Base-by-base conservation (phyloP, 2,113 vertebrate species). In the Saccopteryx leptura region DNA sequence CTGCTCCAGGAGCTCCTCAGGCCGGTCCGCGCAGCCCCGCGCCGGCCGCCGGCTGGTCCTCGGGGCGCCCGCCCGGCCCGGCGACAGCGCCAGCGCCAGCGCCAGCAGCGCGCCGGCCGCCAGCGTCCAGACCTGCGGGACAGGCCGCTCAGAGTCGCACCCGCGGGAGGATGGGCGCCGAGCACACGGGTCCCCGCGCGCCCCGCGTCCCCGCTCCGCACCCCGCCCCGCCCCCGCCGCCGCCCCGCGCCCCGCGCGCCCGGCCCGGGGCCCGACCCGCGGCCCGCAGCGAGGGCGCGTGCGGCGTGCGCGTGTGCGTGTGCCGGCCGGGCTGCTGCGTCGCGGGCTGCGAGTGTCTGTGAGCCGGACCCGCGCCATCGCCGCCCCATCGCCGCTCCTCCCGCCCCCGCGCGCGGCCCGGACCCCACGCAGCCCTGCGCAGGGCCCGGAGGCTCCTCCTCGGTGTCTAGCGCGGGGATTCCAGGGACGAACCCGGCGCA, bases 1-100 rank as follows among this genome's bases (percentile, higher is more conserved):
- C 98, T 99, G 99, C 98, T 99, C 99, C 98, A 99, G 97, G 88
- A 99, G 98, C 98, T 99, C 99, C 97, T 99, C 99, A 1, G 99
- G 99, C 65, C 99, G 98, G 86, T 99, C 99, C 24, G 98, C 98
- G 58, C 99, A 99, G 24, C 98, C 96, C 65, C 99, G 99, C 83
- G 97, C 69, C 56, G 98, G 93, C 82, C 99, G 99, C 56, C 98
- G 98, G 93, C 94, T 90, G 9, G 98, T 87, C 93, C 96, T 15
- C 93, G 63, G 96, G 88, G 97, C 97, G 76, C 93, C 89, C n/a
- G 95, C 79, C 33, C 71, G 88, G 83, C 98, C 98, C 95, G 97
- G 97, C 97, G 97, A 56, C 96, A 97, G 78, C 68, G 92, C 81
- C 96, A 98, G 78, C 68, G 92, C 81, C 96, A 98, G 91, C 89